A percentile compares a stretch with the other conserved stretches of the same genome.
These are phyloP conservation scores for Sthenelais limicola DNA, from an alignment of 2,888 invertebrate species.

Conservation along the genomic window DNA sequence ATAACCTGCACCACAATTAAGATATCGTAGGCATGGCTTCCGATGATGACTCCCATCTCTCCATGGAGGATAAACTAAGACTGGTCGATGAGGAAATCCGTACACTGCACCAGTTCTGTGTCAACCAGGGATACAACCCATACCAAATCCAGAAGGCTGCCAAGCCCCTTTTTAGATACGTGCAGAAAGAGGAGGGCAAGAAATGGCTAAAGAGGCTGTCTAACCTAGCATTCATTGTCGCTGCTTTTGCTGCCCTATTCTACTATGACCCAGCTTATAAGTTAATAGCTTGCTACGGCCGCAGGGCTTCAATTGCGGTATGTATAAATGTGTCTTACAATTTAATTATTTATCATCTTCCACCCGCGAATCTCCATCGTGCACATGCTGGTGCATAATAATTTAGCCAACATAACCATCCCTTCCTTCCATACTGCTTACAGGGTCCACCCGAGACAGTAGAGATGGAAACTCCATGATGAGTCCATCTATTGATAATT, in stretches of 20 bases:
- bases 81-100: constrained; percentile 57
- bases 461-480: too few species aligned
- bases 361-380: too few species aligned
- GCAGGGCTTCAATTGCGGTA: constrained; percentile 51
- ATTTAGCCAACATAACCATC: too few species aligned
- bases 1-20: too few species aligned
- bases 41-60: too few species aligned
- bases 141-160: constrained; percentile 55
- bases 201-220: constrained; percentile 47
- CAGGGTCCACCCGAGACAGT: too few species aligned
- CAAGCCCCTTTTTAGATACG: constrained; percentile 50
- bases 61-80: constrained; percentile 54
- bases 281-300: constrained; percentile 43
- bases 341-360: too few species aligned
- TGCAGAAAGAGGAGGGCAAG: constrained; percentile 46
- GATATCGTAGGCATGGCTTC: too few species aligned
- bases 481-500: too few species aligned
- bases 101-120: constrained; percentile 56
- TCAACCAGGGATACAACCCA: constrained; percentile 55
- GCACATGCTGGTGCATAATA: too few species aligned
- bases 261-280: constrained; percentile 52
- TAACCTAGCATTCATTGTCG: constrained; percentile 45
- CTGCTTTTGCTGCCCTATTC: constrained; percentile 44
- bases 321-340: too few species aligned
- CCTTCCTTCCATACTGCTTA: too few species aligned